A percentile compares a stretch with the other conserved stretches of the same genome.
Conservation (phyloP, 2,888 invertebrate species). For the Sialis lutaria region DNA sequence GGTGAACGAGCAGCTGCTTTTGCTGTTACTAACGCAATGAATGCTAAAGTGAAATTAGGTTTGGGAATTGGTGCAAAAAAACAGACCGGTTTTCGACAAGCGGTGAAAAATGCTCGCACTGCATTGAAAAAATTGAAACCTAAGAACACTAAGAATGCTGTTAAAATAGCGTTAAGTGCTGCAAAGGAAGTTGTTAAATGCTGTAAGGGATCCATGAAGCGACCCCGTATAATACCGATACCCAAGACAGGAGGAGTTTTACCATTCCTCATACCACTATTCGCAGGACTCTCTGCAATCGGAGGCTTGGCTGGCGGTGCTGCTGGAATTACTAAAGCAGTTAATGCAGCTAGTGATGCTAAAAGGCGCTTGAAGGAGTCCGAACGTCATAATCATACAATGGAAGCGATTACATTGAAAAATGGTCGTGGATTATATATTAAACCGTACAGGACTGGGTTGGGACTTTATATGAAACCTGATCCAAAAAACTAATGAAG, state of each 20-base stretch:
- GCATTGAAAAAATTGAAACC: background rate
- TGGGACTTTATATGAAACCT: conserved; percentile 8
- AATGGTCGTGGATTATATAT: conserved; percentile 12
- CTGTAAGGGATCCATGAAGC: background rate
- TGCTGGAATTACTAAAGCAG: conserved; percentile 12
- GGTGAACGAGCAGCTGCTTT: background rate
- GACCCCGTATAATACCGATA: conserved; percentile 9
- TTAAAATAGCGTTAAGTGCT: background rate
- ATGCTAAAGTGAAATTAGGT: conserved; percentile 1
- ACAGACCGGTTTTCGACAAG: too few relatives aligned
- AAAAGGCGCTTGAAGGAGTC: conserved; percentile 12
- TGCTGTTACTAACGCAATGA: background rate
- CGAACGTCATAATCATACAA: conserved; percentile 14
- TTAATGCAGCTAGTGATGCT: conserved; percentile 12
- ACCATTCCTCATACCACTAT: conserved; percentile 13
- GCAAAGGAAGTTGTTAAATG: background rate
- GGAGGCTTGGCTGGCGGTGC: conserved; percentile 13
- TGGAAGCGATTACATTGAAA: conserved; percentile 14
- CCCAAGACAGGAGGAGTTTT: conserved; percentile 13
- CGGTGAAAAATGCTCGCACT: background rate
- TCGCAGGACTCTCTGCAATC: conserved; percentile 13
- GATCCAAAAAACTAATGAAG: conserved; percentile 10
- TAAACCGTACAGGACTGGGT: conserved; percentile 11
- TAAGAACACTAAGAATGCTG: background rate
- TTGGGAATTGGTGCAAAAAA: background rate